Conservation (phyloP, 1,140 invertebrate genomes). For the Mizuhopecten yessoensis region DNA sequence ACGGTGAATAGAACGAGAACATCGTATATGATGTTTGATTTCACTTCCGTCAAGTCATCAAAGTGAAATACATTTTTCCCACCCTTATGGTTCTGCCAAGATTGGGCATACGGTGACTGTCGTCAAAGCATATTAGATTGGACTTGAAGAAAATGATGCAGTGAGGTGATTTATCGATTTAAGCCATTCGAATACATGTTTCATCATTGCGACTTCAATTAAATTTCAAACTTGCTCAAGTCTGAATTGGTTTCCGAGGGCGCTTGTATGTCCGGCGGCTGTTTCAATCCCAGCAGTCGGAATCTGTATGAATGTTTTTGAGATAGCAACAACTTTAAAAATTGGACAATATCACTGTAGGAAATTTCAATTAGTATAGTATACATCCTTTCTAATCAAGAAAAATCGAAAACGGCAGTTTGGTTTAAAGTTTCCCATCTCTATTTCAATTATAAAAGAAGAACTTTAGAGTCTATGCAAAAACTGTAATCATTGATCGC, state of each 20-base stretch:
- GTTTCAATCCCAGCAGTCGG: neutral
- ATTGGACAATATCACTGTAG: too few relatives aligned
- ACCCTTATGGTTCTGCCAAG: neutral
- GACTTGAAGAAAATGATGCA: neutral
- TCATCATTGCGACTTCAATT: neutral
- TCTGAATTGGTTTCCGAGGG: neutral
- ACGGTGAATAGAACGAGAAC: too few relatives aligned
- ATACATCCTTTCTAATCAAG: too few relatives aligned
- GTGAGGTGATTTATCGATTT: neutral
- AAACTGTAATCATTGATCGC: too few relatives aligned
- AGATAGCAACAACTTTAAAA: too few relatives aligned
- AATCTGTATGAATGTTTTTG: neutral
- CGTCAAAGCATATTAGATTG: neutral
- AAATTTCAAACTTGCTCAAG: slow-evolving; percentile 14
- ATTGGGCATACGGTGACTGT: neutral
- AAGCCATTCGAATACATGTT: neutral
- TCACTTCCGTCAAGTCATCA: neutral
- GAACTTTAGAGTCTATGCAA: too few relatives aligned
- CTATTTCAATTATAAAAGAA: too few relatives aligned
- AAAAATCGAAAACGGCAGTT: too few relatives aligned
- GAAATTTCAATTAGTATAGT: too few relatives aligned
- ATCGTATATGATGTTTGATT: too few relatives aligned
- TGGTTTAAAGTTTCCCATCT: too few relatives aligned
- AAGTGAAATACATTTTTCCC: neutral
- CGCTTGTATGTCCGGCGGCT: neutral